Evolutionary conservation across 2,888 invertebrate genomes (phyloP).

Genomic region (Papilio elwesi): DNA sequence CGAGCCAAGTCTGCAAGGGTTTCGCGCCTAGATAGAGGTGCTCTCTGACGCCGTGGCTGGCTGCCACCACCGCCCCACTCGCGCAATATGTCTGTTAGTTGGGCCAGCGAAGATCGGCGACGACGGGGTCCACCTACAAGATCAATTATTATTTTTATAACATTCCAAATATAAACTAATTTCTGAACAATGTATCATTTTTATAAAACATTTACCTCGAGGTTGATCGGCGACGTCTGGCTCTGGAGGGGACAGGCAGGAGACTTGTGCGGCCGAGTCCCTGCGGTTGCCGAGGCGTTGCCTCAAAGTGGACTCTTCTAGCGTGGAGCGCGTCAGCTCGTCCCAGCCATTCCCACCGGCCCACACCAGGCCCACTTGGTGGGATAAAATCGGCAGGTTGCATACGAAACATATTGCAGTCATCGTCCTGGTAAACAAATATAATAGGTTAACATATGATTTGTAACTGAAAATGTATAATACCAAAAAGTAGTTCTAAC

Average conservation of each 20-base stretch:
- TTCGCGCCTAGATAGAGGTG: slow-evolving; percentile 92
- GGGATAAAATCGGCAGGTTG: slow-evolving; percentile 96
- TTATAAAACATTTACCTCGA: slow-evolving; percentile 59
- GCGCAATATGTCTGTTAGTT: slow-evolving; percentile 93
- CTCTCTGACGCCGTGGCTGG: slow-evolving; percentile 81
- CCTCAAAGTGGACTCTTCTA: slow-evolving; percentile 92
- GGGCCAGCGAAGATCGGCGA: slow-evolving; percentile 93
- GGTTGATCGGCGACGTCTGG: slow-evolving; percentile 87
- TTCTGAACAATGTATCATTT: background rate
- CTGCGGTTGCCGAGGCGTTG: slow-evolving; percentile 93
- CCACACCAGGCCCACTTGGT: slow-evolving; percentile 97
- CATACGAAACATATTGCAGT: slow-evolving; percentile 98
- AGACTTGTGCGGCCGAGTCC: slow-evolving; percentile 96
- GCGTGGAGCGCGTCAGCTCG: slow-evolving; percentile 93
- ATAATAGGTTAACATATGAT: slow-evolving; percentile 26
- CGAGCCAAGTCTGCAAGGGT: slow-evolving; percentile 94
- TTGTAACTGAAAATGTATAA: slow-evolving; percentile 38
- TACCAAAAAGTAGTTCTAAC: background rate
- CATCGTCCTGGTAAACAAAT: slow-evolving; percentile 90
- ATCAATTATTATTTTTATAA: slow-evolving; percentile 21
- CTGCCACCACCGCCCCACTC: slow-evolving; percentile 92
- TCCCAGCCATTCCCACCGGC: slow-evolving; percentile 97
- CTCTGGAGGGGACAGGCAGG: slow-evolving; percentile 92
- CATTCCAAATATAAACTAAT: background rate
- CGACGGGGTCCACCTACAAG: slow-evolving; percentile 86